These are phyloP conservation scores for Latrodectus elegans DNA, from an alignment of 2,888 invertebrate species.

Conservation along the genomic window DNA sequence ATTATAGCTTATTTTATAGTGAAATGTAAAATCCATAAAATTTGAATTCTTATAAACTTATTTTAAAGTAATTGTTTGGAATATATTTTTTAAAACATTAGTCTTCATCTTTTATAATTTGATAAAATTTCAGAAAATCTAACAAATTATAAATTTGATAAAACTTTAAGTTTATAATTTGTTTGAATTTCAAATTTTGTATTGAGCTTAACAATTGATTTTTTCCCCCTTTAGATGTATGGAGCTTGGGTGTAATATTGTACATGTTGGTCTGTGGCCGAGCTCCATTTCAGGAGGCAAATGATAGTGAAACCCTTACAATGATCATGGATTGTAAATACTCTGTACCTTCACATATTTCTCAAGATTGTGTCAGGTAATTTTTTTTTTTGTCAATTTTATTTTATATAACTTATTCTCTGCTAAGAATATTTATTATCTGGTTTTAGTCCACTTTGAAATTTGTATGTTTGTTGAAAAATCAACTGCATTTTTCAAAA, in stretches of 20 bases:
- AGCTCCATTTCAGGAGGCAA: slow-evolving; percentile 98
- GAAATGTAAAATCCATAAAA: too few relatives aligned
- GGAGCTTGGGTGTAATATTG: slow-evolving; percentile 98
- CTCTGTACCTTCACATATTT: slow-evolving; percentile 90
- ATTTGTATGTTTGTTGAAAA: background rate
- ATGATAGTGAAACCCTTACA: slow-evolving; percentile 98
- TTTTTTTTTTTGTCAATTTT: background rate
- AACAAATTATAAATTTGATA: too few relatives aligned
- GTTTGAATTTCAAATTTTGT: background rate
- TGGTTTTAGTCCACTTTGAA: background rate
- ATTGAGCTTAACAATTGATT: background rate
- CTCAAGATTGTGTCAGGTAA: slow-evolving; percentile 83
- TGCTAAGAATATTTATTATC: background rate
- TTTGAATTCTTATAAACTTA: too few relatives aligned
- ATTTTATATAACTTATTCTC: background rate
- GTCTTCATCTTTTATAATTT: background rate
- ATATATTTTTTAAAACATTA: too few relatives aligned
- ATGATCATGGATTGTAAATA: slow-evolving; percentile 99
- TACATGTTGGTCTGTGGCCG: slow-evolving; percentile 99
- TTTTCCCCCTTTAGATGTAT: slow-evolving; percentile 84
- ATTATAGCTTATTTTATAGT: too few relatives aligned
- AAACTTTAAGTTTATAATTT: background rate
- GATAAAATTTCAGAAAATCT: background rate
- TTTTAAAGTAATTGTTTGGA: too few relatives aligned
- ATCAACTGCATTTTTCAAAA: too few relatives aligned